Conservation (phyloP, 2,113 vertebrate genomes). For the Bothrops jararaca region DNA sequence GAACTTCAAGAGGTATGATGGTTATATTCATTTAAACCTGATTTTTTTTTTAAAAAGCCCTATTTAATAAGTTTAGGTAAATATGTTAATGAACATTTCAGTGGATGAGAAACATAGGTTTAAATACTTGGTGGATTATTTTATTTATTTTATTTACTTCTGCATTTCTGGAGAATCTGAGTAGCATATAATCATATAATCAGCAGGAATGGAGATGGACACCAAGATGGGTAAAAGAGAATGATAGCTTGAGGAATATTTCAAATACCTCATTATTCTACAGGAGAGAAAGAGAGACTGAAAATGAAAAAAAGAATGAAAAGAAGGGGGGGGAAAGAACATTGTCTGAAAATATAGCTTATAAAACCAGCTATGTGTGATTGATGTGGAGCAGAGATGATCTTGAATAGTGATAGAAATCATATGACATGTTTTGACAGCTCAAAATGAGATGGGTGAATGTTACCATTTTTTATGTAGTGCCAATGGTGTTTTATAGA, state of each 20-base stretch:
- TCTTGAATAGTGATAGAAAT: background rate
- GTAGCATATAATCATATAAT: background rate
- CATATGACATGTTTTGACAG: background rate
- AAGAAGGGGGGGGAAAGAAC: too few relatives aligned
- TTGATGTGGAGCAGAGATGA: background rate
- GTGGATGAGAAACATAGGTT: background rate
- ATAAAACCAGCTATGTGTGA: background rate
- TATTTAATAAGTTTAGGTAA: background rate
- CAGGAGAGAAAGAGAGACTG: background rate
- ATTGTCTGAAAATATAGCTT: background rate
- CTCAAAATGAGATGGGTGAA: background rate
- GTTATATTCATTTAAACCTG: background rate
- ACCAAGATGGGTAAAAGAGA: background rate
- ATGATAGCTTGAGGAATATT: background rate
- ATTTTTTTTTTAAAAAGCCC: background rate
- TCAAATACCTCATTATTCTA: background rate
- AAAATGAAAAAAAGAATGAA: background rate
- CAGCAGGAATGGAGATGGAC: background rate
- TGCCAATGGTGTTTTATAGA: background rate
- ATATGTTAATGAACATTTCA: background rate
- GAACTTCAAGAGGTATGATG: background rate
- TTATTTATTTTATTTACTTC: background rate
- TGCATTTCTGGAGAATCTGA: background rate
- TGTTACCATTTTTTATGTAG: background rate
- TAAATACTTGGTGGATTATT: background rate